Conservation (phyloP, 2,888 invertebrate species). For the Stegophylla sp. region DNA sequence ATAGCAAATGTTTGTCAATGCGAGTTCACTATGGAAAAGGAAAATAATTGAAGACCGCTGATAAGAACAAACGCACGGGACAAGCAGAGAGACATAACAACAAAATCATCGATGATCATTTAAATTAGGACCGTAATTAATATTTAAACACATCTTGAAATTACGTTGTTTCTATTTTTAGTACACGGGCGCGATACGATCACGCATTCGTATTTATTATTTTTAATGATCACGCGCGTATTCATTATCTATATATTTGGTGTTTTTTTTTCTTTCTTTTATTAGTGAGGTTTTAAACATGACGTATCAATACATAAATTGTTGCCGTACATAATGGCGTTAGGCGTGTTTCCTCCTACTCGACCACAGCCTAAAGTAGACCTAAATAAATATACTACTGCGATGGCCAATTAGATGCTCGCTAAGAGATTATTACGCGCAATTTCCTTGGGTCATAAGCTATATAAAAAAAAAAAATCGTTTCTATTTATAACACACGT, state of each 20-base stretch:
- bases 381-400: constrained; percentile 8
- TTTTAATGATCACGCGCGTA: too few species aligned
- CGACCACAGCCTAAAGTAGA: constrained; percentile 17
- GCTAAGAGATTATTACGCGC: constrained; percentile 28
- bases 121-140: too few species aligned
- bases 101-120: too few species aligned
- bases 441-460: constrained; percentile 21
- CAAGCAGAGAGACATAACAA: too few species aligned
- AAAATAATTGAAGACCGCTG: not conserved
- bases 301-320: constrained; percentile 13
- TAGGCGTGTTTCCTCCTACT: constrained; percentile 5
- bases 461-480: constrained; percentile 1
- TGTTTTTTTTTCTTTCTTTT: too few species aligned
- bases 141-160: too few species aligned
- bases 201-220: too few species aligned
- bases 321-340: constrained; percentile 2
- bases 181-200: too few species aligned
- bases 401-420: constrained; percentile 12
- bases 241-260: too few species aligned
- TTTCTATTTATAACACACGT: constrained; percentile 51
- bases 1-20: not conserved
- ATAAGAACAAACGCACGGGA: too few species aligned
- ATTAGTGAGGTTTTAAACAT: not conserved
- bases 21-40: not conserved
- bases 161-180: too few species aligned